Evolutionary conservation across 2,888 invertebrate genomes (phyloP).

Genomic region (Elegia similella): DNA sequence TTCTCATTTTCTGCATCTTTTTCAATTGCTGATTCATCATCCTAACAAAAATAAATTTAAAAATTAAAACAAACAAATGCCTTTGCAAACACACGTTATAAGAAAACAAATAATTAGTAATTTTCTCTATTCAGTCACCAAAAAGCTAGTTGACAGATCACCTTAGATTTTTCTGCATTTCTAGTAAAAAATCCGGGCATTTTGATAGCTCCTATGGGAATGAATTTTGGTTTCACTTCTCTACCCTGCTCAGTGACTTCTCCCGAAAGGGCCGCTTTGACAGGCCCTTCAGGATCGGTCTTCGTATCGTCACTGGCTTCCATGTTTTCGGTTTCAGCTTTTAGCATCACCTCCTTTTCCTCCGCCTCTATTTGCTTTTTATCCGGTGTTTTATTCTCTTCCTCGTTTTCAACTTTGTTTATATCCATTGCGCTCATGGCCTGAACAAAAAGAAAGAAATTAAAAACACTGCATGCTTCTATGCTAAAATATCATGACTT

Average conservation of each 20-base stretch:
- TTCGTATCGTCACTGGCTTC: constrained; percentile 73
- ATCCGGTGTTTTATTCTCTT: constrained; percentile 78
- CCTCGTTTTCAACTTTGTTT: constrained; percentile 64
- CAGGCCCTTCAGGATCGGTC: constrained; percentile 70
- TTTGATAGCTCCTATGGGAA: constrained; percentile 93
- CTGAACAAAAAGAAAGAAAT: not conserved
- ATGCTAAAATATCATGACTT: not conserved
- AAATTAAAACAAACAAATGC: not conserved
- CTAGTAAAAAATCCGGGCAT: constrained; percentile 93
- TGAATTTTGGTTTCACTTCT: constrained; percentile 90
- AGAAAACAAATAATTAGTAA: no score
- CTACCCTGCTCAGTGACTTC: constrained; percentile 84
- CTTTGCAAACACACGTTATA: not conserved
- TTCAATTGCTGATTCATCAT: constrained; percentile 69
- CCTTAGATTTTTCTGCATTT: constrained; percentile 88
- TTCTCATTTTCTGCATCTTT: constrained; percentile 65
- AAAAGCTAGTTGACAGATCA: constrained; percentile 38
- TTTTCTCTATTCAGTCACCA: not conserved
- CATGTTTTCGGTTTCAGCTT: constrained; percentile 77
- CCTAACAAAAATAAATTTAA: constrained; percentile 20
- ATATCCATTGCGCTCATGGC: constrained; percentile 63
- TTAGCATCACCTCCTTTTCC: constrained; percentile 83
- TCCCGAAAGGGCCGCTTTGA: constrained; percentile 77
- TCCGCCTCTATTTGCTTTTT: constrained; percentile 85
- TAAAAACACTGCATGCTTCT: not conserved